Conservation (phyloP, 2,888 invertebrate genomes). For the Molanna angustata region DNA sequence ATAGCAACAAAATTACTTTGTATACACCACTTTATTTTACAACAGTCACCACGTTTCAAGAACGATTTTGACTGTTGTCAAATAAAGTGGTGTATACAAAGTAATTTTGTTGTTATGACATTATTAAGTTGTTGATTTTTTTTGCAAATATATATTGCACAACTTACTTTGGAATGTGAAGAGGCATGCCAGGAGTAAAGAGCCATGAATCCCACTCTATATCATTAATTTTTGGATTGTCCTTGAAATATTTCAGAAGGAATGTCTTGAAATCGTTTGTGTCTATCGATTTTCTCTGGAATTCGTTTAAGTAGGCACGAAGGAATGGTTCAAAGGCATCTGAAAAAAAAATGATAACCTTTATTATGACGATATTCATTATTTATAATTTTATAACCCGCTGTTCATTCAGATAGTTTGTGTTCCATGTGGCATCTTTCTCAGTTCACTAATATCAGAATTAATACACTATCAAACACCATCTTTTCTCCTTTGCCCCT, state of each 20-base stretch:
- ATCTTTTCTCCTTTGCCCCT: too few relatives aligned
- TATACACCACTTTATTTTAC: too few relatives aligned
- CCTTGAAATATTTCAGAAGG: slow-evolving; percentile 68
- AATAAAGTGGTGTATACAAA: background rate
- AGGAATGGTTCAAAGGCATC: slow-evolving; percentile 80
- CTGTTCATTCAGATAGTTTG: too few relatives aligned
- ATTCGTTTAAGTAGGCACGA: slow-evolving; percentile 74
- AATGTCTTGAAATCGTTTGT: slow-evolving; percentile 76
- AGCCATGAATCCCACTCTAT: slow-evolving; percentile 90
- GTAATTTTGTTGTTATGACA: slow-evolving; percentile 3
- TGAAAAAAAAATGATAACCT: slow-evolving; percentile 40
- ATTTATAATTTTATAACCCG: too few relatives aligned
- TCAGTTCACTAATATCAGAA: too few relatives aligned
- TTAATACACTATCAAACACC: too few relatives aligned
- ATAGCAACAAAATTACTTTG: background rate
- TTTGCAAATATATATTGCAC: background rate
- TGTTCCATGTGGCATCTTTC: too few relatives aligned
- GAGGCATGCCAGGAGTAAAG: slow-evolving; percentile 82
- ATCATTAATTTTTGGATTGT: slow-evolving; percentile 52
- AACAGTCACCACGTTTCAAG: too few relatives aligned
- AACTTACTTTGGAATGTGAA: slow-evolving; percentile 72
- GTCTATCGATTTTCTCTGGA: slow-evolving; percentile 77
- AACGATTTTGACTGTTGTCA: too few relatives aligned
- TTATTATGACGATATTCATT: too few relatives aligned
- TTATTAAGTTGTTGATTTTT: background rate